These are phyloP conservation scores for Sebastes oblongus DNA, from an alignment of 2,797 vertebrate species.

Conservation along the genomic window DNA sequence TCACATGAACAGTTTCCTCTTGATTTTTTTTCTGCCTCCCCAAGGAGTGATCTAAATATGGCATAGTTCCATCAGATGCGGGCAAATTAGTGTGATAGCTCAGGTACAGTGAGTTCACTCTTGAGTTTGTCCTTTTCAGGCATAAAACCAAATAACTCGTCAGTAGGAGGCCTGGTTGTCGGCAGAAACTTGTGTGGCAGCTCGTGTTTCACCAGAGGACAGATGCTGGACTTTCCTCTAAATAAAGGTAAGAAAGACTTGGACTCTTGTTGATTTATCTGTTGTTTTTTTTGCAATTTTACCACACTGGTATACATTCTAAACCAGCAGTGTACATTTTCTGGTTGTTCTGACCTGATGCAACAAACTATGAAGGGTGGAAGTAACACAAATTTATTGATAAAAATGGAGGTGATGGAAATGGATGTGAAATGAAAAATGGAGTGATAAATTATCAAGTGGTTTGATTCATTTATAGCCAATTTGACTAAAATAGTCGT, in stretches of 20 bases:
- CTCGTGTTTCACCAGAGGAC: slow-evolving; percentile 60
- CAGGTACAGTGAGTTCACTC: neutral
- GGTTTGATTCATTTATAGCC: too few species aligned
- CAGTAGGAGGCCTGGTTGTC: slow-evolving; percentile 72
- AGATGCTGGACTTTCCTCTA: slow-evolving; percentile 76
- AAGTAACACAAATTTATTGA: accelerated
- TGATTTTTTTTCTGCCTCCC: neutral
- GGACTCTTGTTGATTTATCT: neutral
- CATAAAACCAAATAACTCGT: slow-evolving; percentile 84
- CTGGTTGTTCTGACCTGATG: neutral
- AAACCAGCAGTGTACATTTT: neutral
- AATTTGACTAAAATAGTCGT: too few species aligned
- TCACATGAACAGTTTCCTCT: neutral
- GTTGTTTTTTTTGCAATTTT: too few species aligned
- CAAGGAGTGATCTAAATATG: neutral
- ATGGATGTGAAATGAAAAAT: too few species aligned
- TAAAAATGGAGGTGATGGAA: too few species aligned
- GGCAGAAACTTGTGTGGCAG: slow-evolving; percentile 75
- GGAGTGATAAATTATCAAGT: too few species aligned
- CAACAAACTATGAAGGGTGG: neutral
- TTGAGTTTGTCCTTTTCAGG: slow-evolving; percentile 75
- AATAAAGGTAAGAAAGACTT: slow-evolving; percentile 72
- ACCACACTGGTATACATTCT: too few species aligned
- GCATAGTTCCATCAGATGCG: neutral
- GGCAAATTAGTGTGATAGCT: neutral